Conservation (phyloP, 2,113 vertebrate genomes). For the Poecilia latipinna region DNA sequence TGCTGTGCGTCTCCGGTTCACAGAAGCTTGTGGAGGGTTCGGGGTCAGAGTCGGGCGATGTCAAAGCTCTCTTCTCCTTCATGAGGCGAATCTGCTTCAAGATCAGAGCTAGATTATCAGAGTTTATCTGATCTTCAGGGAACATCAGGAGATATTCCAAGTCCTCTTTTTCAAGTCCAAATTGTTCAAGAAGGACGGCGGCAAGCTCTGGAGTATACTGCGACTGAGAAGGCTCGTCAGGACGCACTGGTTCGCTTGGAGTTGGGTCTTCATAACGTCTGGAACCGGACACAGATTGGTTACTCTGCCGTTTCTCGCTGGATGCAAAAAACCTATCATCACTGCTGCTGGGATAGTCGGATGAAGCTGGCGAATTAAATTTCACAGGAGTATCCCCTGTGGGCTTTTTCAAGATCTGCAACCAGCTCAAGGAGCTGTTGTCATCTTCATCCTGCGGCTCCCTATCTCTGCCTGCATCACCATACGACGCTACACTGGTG, state of each 20-base stretch:
- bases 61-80: neutral
- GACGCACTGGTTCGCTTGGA: neutral
- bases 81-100: constrained; percentile 2
- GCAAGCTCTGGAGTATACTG: neutral
- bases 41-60: neutral
- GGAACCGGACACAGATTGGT: neutral
- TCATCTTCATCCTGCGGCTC: neutral
- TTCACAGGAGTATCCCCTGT: neutral
- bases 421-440: neutral
- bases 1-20: neutral
- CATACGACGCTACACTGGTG: neutral
- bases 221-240: neutral
- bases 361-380: neutral
- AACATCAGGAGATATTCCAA: constrained; percentile 1
- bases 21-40: neutral
- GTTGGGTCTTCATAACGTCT: neutral
- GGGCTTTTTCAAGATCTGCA: neutral
- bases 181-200: neutral
- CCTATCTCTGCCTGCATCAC: too few species aligned
- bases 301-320: neutral
- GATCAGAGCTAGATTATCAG: constrained; percentile 2
- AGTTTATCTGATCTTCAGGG: constrained; percentile 12
- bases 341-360: neutral
- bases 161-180: constrained; percentile 19
- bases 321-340: neutral